These are phyloP conservation scores for Myotis vivesi DNA, from an alignment of 2,797 vertebrate species.

Conservation along the genomic window DNA sequence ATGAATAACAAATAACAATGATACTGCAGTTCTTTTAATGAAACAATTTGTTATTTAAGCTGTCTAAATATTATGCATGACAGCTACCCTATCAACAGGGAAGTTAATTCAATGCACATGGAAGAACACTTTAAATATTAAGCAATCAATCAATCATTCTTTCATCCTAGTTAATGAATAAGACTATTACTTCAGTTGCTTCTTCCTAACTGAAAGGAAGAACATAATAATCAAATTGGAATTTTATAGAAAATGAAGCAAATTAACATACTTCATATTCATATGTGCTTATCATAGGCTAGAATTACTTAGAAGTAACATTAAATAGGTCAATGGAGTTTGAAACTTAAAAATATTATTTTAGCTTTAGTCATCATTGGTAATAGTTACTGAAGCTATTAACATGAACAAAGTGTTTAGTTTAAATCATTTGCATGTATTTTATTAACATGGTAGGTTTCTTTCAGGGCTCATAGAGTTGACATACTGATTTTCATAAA, in stretches of 20 bases:
- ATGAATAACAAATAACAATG: conserved; percentile 69
- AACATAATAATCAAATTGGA: conserved; percentile 40
- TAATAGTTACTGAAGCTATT: background rate
- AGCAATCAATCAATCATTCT: conserved; percentile 73
- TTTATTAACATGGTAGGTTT: background rate
- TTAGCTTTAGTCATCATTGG: background rate
- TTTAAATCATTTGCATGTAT: background rate
- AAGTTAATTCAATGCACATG: conserved; percentile 70
- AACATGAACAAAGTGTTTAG: background rate
- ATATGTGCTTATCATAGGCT: background rate
- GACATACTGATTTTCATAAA: background rate
- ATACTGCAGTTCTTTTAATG: conserved; percentile 62
- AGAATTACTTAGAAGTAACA: background rate
- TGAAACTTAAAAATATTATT: conserved; percentile 1
- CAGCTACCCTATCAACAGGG: conserved; percentile 58
- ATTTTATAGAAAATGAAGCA: conserved; percentile 37
- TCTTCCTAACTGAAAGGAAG: conserved; percentile 30
- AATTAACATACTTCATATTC: background rate
- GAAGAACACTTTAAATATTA: conserved; percentile 76
- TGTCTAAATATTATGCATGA: conserved; percentile 57
- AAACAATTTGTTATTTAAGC: conserved; percentile 70
- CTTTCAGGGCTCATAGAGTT: background rate
- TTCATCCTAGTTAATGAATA: conserved; percentile 66
- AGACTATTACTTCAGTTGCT: conserved; percentile 55
- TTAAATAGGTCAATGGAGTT: background rate